A percentile compares a stretch with the other conserved stretches of the same genome.
These are phyloP conservation scores for Nymphicus hollandicus DNA, from an alignment of 2,113 vertebrate species.

Conservation along the genomic window DNA sequence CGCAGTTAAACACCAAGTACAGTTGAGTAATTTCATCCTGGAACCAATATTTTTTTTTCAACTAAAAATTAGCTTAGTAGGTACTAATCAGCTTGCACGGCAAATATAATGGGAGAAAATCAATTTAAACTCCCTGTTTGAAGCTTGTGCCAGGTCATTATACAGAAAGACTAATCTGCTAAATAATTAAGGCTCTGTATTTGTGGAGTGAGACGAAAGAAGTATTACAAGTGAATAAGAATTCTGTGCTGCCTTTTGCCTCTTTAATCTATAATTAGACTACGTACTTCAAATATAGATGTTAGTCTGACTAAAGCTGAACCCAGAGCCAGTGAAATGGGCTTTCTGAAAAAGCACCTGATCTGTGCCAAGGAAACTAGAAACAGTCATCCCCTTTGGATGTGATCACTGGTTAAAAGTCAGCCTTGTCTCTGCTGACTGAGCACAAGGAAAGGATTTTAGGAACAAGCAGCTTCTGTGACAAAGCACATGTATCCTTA, in stretches of 20 bases:
- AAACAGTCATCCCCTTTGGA: background rate
- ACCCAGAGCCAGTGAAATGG: background rate
- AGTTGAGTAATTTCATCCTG: slow-evolving; percentile 28
- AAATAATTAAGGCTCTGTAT: slow-evolving; percentile 36
- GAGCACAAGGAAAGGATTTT: background rate
- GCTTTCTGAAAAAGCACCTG: background rate
- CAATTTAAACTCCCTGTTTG: slow-evolving; percentile 21
- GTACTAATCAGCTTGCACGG: slow-evolving; percentile 43
- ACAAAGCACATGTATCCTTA: background rate
- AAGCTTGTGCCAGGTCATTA: slow-evolving; percentile 29
- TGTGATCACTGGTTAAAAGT: background rate
- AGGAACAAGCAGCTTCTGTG: background rate
- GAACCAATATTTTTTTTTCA: slow-evolving; percentile 42
- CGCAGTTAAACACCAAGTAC: background rate
- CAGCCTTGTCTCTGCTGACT: slow-evolving; percentile 1
- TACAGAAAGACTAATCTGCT: slow-evolving; percentile 38
- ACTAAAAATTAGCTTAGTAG: slow-evolving; percentile 47
- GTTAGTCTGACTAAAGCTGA: slow-evolving; percentile 29
- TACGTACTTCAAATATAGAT: slow-evolving; percentile 48
- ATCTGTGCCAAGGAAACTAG: slow-evolving; percentile 4
- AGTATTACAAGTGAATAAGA: slow-evolving; percentile 38
- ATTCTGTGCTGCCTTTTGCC: background rate
- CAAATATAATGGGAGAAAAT: slow-evolving; percentile 21
- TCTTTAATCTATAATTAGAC: slow-evolving; percentile 41
- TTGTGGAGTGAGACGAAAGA: slow-evolving; percentile 29